These are phyloP conservation scores for Acanthosoma haemorrhoidale DNA, from an alignment of 2,888 invertebrate species.

Conservation along the genomic window DNA sequence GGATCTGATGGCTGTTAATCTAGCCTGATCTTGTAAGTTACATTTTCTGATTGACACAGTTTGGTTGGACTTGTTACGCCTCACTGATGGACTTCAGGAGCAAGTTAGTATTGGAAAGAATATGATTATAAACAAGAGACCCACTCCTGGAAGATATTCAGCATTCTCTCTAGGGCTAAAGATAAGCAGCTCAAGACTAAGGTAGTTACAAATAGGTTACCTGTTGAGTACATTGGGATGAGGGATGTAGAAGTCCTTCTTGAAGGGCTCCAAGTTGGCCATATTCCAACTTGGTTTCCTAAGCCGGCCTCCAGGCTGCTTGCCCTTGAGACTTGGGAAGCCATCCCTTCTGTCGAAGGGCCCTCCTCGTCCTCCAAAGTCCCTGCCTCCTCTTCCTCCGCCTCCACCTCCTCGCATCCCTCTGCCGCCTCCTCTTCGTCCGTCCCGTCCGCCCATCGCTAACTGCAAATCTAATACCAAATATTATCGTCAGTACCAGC, in stretches of 20 bases:
- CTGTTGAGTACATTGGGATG: constrained; percentile 62
- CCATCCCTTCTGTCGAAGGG: constrained; percentile 43
- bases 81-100: too few relatives aligned
- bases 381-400: constrained; percentile 30
- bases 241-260: constrained; percentile 90
- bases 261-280: constrained; percentile 72
- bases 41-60: too few relatives aligned
- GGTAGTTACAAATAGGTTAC: constrained; percentile 37
- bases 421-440: constrained; percentile 27
- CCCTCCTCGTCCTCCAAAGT: constrained; percentile 33
- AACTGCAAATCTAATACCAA: not conserved
- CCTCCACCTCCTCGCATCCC: constrained; percentile 32
- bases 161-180: too few relatives aligned
- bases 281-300: constrained; percentile 87
- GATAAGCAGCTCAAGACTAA: too few relatives aligned
- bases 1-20: too few relatives aligned
- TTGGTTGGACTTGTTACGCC: too few relatives aligned
- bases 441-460: constrained; percentile 25
- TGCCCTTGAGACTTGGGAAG: constrained; percentile 44
- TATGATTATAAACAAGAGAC: too few relatives aligned
- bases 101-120: too few relatives aligned
- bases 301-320: constrained; percentile 48
- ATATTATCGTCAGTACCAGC: not conserved
- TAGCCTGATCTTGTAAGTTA: too few relatives aligned
- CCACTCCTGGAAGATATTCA: too few relatives aligned